phyloP scores from a whole-genome alignment of 2,888 invertebrate genomes.

The Hanleya hanleyi region DNA sequence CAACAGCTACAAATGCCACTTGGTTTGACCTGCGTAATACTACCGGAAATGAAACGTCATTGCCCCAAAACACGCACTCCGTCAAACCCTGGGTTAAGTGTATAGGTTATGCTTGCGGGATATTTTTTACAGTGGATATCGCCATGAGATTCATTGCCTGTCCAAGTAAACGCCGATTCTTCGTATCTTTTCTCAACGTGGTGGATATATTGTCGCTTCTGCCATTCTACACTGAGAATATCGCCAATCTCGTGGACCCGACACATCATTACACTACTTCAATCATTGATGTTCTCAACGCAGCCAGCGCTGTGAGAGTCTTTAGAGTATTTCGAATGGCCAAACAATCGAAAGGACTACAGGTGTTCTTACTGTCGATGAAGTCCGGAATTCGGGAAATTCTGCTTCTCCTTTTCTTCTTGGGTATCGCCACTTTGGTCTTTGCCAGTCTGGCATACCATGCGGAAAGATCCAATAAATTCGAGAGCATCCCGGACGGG shows the following conservation, averaged over 20 bases:
- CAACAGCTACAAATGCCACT: no score
- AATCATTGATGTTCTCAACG: conserved; percentile 48
- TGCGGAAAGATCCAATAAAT: conserved; percentile 35
- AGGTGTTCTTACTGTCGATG: conserved; percentile 58
- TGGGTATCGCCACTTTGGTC: conserved; percentile 53
- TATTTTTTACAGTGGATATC: conserved; percentile 56
- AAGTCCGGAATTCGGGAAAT: conserved; percentile 55
- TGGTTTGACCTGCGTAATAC: no score
- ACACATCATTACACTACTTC: conserved; percentile 46
- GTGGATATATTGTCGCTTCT: conserved; percentile 50
- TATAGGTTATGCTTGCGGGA: conserved; percentile 29
- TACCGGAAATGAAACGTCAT: no score
- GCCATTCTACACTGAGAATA: conserved; percentile 48
- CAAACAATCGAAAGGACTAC: conserved; percentile 55
- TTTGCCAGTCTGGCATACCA: conserved; percentile 59
- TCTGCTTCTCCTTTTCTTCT: conserved; percentile 53
- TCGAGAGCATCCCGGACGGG: not conserved
- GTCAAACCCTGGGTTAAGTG: no score
- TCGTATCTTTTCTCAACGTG: conserved; percentile 46
- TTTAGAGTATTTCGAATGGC: conserved; percentile 57
- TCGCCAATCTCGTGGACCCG: conserved; percentile 38
- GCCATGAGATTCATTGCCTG: conserved; percentile 46
- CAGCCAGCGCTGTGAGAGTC: conserved; percentile 54
- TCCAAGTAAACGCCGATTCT: conserved; percentile 40
- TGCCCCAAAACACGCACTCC: no score